Percentiles rank a stretch among this genome's conserved stretches.
phyloP scores from a whole-genome alignment of 2,113 vertebrate species.

The Vimba vimba region DNA sequence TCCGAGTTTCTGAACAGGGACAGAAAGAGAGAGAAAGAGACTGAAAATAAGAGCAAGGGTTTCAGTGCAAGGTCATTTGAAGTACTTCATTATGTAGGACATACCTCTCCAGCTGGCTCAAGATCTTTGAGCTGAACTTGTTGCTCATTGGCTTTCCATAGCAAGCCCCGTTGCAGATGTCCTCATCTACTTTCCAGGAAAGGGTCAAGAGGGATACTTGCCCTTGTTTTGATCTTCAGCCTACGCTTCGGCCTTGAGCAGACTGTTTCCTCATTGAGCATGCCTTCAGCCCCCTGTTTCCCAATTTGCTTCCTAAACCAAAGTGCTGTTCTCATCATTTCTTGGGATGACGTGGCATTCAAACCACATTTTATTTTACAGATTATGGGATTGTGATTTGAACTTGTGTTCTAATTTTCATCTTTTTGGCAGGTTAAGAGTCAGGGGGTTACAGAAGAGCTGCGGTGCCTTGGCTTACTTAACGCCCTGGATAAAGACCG shows the following conservation, averaged over 20 bases:
- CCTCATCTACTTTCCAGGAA: slow-evolving; percentile 34
- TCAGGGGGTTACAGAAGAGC: slow-evolving; percentile 80
- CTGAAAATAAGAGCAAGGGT: neutral
- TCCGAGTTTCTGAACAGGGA: slow-evolving; percentile 24
- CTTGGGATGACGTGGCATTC: neutral
- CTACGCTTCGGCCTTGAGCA: neutral
- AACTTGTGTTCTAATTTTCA: neutral
- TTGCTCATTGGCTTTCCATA: slow-evolving; percentile 10
- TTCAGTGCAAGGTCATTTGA: slow-evolving; percentile 29
- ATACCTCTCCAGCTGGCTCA: slow-evolving; percentile 43
- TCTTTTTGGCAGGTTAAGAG: slow-evolving; percentile 72
- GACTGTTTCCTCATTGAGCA: slow-evolving; percentile 23
- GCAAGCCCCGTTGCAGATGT: slow-evolving; percentile 25
- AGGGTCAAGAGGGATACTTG: slow-evolving; percentile 36
- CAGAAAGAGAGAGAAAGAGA: slow-evolving; percentile 22
- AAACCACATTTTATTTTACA: neutral
- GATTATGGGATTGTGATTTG: neutral
- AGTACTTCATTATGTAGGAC: slow-evolving; percentile 6
- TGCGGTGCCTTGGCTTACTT: slow-evolving; percentile 82
- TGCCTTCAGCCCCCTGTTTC: neutral
- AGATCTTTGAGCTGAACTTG: slow-evolving; percentile 11
- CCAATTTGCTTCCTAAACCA: neutral
- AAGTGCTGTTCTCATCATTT: neutral
- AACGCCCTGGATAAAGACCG: slow-evolving; percentile 77
- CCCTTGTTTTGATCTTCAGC: slow-evolving; percentile 33